Base-by-base conservation (phyloP, 2,797 vertebrate genomes). In the Cirrhinus mrigala region DNA sequence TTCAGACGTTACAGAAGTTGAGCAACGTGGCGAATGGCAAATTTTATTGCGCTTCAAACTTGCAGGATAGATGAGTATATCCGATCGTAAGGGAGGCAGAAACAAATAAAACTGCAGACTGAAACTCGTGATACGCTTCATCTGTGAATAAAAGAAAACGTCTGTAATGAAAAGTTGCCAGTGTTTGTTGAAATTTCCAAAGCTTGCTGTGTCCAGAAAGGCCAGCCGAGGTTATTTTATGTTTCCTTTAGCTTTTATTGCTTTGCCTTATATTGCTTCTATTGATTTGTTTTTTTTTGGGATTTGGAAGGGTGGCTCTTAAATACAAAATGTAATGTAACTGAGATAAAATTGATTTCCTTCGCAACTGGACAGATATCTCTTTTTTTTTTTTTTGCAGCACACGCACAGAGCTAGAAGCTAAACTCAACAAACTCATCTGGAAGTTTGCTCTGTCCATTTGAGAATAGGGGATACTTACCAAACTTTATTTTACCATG, bases 221-320 rank as follows among this genome's bases (percentile, higher is more conserved):
- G 40, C 40, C 81, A 74, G 40, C 8, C 7, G 29, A 24, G 46
- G 29, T 76, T 66, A 48, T 76, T 66, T 83, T 56, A 70, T 37
- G 16, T 40, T 81, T 79, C 62, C 18, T 22, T 80, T 15, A 18
- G 22, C 16, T 46, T 76, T 69, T 81, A 50, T 6, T 37, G 29
- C 20, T 50, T 40, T 46, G 78, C 24, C 8, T 18, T 68, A 22
- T 76, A 37, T 81, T 66, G 33, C 60, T 50, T 12, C 29, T 80
- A 84, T 79, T 87, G 37, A 80, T 84, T 85, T 52, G 33, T 82
- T 87, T 69, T 68, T 66, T 18, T 37, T 37, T 37, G 54, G 29
- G 7, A 15, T 74, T 68, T 12, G 27, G 60, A 66, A 76, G 60
- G n/a, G 79, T 79, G 82, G 58, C 80, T 75, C 27, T 71, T 56